Conservation (phyloP, 2,797 vertebrate genomes). For the Channa striata region DNA sequence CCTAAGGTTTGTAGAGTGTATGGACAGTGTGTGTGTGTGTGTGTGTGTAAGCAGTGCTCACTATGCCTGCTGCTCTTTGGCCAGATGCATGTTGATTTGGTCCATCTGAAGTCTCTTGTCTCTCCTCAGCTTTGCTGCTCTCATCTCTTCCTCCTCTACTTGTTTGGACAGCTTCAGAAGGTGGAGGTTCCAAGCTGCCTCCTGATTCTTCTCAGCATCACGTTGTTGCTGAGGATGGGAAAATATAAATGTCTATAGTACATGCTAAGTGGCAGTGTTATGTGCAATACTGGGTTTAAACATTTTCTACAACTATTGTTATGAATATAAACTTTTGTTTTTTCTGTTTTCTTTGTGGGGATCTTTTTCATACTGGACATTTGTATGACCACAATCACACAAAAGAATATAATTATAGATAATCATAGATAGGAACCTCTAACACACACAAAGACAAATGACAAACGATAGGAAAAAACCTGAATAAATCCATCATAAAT, state of each 20-base stretch:
- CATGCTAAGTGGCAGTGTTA: not conserved
- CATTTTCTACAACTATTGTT: not conserved
- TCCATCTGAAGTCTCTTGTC: conserved; percentile 72
- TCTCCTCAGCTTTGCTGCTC: conserved; percentile 64
- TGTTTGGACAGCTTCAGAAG: conserved; percentile 64
- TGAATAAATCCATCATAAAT: not conserved
- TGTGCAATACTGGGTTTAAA: not conserved
- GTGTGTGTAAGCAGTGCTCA: conserved; percentile 56
- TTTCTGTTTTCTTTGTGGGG: not conserved
- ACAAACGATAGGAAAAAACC: not conserved
- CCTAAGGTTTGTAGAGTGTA: not conserved
- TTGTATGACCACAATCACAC: too few species aligned
- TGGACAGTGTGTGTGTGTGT: conserved; percentile 1
- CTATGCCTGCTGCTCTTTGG: conserved; percentile 79
- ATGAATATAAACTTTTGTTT: not conserved
- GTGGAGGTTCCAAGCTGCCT: conserved; percentile 69
- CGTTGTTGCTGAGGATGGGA: conserved; percentile 68
- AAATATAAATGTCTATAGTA: conserved; percentile 9
- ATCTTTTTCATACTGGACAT: not conserved
- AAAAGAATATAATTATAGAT: too few species aligned
- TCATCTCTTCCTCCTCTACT: conserved; percentile 68
- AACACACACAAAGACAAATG: not conserved
- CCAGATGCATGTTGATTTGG: conserved; percentile 78
- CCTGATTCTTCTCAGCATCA: conserved; percentile 64
- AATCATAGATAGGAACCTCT: not conserved